Base-by-base conservation (phyloP, 2,797 vertebrate genomes). In the Tapirus indicus region DNA sequence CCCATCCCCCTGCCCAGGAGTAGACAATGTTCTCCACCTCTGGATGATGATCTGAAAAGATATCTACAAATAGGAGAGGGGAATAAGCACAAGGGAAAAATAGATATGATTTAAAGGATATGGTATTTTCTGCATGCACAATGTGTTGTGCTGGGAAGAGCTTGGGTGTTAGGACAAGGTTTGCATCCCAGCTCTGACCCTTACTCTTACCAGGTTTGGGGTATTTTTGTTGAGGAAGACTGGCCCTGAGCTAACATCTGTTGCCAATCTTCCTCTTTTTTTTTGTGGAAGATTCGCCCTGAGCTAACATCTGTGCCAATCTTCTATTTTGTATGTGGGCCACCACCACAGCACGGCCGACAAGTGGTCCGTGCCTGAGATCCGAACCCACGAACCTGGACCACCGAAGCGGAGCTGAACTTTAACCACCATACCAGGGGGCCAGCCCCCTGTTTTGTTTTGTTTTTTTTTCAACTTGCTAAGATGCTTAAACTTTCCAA, bases 31-130 rank as follows among this genome's bases (percentile, higher is more conserved):
- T 83, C 64, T 96, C 23, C 96, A 44, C 52, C 49, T 83, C 38
- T 95, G 49, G 6, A 14, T 82, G 60, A 58, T 83, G 75, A 32
- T 87, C 68, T 78, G 85, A 91, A 97, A 98, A 95, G 13, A 82
- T 58, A 58, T 20, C 0, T 32, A 74, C 64, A 92, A 74, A 92
- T n/a, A 16, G 71, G 7, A 66, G 20, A 20, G 49, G 68, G 78
- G 8, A 44, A 72, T 44, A 72, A 6, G 16, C 5, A 66, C 12
- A 11, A 62, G 44, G 32, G 69, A 52, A 91, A 69, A 78, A 32
- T 0, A 75, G 32, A 41, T 35, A 29, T 9, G 6, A 56, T 56
- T 69, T 88, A 75, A 44, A 78, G 27, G 41, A 68, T 0, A 17
- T 32, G 38, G 58, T 3, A 14, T 79, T 86, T 90, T 71, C 72